Percentiles rank a stretch among this genome's conserved stretches.
These are phyloP conservation scores for Sitta europaea DNA, from an alignment of 2,113 vertebrate species.

Conservation along the genomic window DNA sequence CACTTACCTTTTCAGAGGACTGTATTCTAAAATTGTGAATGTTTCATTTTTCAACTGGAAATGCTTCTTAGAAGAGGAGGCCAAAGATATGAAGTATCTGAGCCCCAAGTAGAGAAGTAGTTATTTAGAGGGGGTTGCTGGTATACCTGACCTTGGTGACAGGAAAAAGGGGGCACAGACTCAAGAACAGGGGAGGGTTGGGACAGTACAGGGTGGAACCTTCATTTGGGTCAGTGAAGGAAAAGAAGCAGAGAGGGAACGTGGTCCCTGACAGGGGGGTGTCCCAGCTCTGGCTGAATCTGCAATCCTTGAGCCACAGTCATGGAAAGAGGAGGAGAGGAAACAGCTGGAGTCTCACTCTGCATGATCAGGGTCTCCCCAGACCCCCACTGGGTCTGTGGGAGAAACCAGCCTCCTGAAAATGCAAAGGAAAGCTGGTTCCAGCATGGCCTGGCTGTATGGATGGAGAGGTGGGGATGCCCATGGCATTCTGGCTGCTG, in stretches of 20 bases:
- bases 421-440: background rate
- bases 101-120: background rate
- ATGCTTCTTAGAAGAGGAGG: background rate
- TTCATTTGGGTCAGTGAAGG: background rate
- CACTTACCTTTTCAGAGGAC: background rate
- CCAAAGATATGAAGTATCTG: background rate
- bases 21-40: background rate
- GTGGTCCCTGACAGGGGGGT: background rate
- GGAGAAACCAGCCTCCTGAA: background rate
- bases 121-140: background rate
- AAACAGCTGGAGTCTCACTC: background rate
- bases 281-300: background rate
- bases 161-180: background rate
- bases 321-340: background rate
- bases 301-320: background rate
- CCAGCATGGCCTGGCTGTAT: background rate
- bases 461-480: background rate
- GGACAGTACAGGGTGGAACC: background rate
- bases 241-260: background rate
- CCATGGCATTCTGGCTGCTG: fast-evolving
- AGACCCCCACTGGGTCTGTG: background rate
- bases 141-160: background rate
- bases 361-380: fast-evolving
- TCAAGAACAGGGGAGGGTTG: background rate
- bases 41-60: background rate